Evolutionary conservation across 2,113 vertebrate genomes (phyloP), one percentile per base, ranked within the genome.

Genomic region (Esox niger): DNA sequence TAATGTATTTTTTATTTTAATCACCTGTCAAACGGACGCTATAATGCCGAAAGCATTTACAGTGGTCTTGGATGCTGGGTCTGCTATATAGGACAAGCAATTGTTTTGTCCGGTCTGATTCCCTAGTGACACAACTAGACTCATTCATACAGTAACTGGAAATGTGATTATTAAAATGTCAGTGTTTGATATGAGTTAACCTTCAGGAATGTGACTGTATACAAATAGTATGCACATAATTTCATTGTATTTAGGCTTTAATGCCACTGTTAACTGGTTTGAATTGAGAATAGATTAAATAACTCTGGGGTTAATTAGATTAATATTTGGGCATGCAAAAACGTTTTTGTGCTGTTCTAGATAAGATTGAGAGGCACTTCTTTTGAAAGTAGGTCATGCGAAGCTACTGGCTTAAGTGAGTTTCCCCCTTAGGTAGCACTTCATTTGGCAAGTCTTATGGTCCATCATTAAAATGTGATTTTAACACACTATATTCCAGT

Each of bases 1-100:
- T 64, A 64, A 35, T 52, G 35, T 56, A 27, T 60, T 20, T 1
- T 20, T 25, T 29, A n/a, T 11, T 38, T 63, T 74, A 64, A 64
- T 69, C 59, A 68, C 52, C 60, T 68, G 52, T 35, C 38, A 63
- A 7, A 38, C 17, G n/a, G 17, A 25, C 15, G 46, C 46, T 29
- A 43, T 54, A 27, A 23, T 54, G 60, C 27, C 49, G 23, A 15
- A 43, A 68, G 52, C 55, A 8, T 43, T 33, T 56, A 4, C 32
- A 3, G 5, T 26, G 0, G 10, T 38, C 10, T 38, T 8, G 35
- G 35, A 38, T 11, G n/a, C n/a, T n/a, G n/a, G n/a, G n/a, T n/a
- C n/a, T n/a, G n/a, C n/a, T n/a, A n/a, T 62, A 62, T 62, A 38
- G 62, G 23, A 21, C 23, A 64, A 0, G 47, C 13, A 47, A 64